These are phyloP conservation scores for Petrosia ficiformis DNA, from an alignment of 37 sponge, comb jelly and placozoan genomes.

Conservation along the genomic window DNA sequence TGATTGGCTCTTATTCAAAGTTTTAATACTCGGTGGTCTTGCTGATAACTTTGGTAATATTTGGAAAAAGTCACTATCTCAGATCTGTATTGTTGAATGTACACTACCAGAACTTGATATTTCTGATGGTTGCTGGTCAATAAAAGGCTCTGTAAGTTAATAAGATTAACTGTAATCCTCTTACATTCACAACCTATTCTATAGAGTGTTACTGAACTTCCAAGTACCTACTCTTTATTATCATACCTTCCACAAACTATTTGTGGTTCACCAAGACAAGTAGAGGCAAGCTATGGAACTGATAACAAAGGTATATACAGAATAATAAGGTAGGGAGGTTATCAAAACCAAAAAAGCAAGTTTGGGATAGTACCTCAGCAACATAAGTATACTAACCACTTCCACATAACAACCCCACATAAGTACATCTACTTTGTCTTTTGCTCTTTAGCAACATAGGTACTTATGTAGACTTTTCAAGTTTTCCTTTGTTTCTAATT, in stretches of 20 bases:
- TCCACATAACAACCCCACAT: no score
- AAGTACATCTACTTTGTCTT: no score
- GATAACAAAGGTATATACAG: no score
- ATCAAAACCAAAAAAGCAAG: no score
- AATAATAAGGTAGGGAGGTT: no score
- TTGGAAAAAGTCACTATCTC: conserved; percentile 35
- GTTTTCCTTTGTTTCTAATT: no score
- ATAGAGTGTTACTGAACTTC: background rate
- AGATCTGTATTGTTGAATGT: conserved; percentile 61
- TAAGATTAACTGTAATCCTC: background rate
- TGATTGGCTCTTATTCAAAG: conserved; percentile 40
- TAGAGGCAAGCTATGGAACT: background rate
- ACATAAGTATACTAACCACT: no score
- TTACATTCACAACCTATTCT: background rate
- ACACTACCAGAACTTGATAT: conserved; percentile 26
- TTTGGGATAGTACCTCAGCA: no score
- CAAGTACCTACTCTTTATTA: background rate
- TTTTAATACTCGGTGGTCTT: conserved; percentile 45
- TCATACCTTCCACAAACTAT: conserved; percentile 4
- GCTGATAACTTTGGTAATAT: conserved; percentile 48
- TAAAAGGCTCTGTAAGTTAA: background rate
- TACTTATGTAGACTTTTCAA: no score
- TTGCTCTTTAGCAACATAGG: no score
- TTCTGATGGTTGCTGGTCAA: background rate
- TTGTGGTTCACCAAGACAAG: background rate